Evolutionary conservation across 2,888 invertebrate genomes (phyloP).

Genomic region (Emmelina monodactyla): DNA sequence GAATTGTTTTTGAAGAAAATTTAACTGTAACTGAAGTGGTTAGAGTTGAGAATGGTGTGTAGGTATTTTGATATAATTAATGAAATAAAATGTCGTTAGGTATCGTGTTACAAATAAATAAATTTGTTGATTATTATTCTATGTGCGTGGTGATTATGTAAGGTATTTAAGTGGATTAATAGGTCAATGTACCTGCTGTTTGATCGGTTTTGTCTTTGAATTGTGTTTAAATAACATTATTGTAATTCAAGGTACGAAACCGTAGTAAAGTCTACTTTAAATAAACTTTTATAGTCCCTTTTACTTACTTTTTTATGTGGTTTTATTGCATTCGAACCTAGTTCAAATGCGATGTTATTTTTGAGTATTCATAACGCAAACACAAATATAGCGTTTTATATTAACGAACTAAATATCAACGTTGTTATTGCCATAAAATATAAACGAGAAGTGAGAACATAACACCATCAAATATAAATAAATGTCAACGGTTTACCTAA

Average conservation of each 20-base stretch:
- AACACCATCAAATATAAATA: not conserved
- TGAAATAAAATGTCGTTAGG: constrained; percentile 2
- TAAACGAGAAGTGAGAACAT: too few relatives aligned
- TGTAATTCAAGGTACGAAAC: not conserved
- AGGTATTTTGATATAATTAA: constrained; percentile 1
- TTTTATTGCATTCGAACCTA: too few relatives aligned
- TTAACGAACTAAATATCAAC: too few relatives aligned
- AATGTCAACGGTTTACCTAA: not conserved
- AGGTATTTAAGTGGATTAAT: constrained; percentile 38
- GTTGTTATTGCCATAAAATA: too few relatives aligned
- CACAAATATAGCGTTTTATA: too few relatives aligned
- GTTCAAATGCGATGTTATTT: too few relatives aligned
- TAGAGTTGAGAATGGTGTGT: too few relatives aligned
- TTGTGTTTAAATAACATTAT: not conserved
- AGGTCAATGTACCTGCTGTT: constrained; percentile 37
- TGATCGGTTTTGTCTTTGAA: not conserved
- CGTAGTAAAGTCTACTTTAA: not conserved
- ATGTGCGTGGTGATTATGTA: constrained; percentile 29
- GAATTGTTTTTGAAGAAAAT: too few relatives aligned
- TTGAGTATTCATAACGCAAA: too few relatives aligned
- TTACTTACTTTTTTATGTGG: too few relatives aligned
- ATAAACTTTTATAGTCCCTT: too few relatives aligned
- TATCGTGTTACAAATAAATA: constrained; percentile 7
- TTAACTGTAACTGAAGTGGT: too few relatives aligned
- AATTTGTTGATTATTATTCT: constrained; percentile 28